Percentiles rank a stretch among this genome's conserved stretches.
Conservation (phyloP, 2,113 vertebrate genomes). For the Hemichromis elongatus region DNA sequence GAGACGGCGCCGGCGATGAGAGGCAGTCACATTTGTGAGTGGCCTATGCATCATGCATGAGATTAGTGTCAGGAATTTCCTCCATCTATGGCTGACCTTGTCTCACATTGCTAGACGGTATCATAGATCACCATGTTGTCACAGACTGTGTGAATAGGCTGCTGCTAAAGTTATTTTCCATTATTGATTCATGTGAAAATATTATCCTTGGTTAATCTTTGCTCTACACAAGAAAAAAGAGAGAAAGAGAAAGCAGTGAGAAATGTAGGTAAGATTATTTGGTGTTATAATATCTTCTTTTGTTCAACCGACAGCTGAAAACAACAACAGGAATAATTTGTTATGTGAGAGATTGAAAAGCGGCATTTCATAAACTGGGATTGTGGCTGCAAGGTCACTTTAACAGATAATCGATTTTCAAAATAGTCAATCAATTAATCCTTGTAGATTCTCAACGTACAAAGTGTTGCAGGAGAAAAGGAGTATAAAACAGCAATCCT, state of each 20-base stretch:
- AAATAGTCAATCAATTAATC: background rate
- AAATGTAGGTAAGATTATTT: background rate
- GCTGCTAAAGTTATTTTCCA: background rate
- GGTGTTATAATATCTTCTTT: background rate
- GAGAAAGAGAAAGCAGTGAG: background rate
- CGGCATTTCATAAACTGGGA: background rate
- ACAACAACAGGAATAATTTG: background rate
- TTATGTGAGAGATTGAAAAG: background rate
- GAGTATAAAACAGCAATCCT: background rate
- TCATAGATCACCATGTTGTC: conserved; percentile 38
- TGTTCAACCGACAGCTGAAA: background rate
- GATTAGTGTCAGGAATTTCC: conserved; percentile 50
- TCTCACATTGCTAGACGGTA: background rate
- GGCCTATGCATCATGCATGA: conserved; percentile 34
- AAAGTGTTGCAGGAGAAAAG: background rate
- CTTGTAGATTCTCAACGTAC: background rate
- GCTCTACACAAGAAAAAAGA: background rate
- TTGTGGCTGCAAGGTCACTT: background rate
- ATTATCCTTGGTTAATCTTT: background rate
- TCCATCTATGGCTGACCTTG: conserved; percentile 55
- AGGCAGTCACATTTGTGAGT: conserved; percentile 6
- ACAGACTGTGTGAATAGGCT: background rate
- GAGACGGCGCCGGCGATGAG: background rate
- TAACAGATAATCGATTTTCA: background rate
- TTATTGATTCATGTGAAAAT: background rate